Evolutionary conservation across 2,113 vertebrate species (phyloP), one percentile per base, ranked within the genome.

Genomic region (Vidua macroura): DNA sequence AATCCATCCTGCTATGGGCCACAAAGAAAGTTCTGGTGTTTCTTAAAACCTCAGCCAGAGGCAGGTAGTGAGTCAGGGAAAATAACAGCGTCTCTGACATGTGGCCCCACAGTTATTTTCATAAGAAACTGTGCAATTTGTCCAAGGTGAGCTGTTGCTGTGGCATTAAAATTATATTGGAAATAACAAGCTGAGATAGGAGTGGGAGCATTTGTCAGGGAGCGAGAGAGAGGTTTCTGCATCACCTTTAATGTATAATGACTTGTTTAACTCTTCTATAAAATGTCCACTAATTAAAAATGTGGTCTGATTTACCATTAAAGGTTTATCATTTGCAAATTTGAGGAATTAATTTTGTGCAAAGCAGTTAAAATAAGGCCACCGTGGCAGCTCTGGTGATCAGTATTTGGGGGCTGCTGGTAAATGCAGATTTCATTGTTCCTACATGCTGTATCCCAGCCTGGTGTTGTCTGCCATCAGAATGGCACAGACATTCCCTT

Each of bases 21-120:
- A 95, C 97, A 97, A 96, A 97, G 97, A 97, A 97, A 95, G 94
- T 97, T 96, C 97, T 97, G 93, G 91, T 96, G 77, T 94, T 93
- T 93, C 95, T 92, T 95, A 96, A 97, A 97, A 95, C 80, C 84
- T 92, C 90, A 46, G 89, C 90, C 85, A 92, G 91, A 95, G 86
- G 85, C 94, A 95, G 95, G 95, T 95, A 94, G 93, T 27, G 13
- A 95, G 83, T 75, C 28, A 11, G 90, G 60, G 77, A 88, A 92
- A 95, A 35, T 35, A 86, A 51, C 13, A 3, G 73, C 19, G 1
- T 55, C 37, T 63, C 23, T 37, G 33, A 63, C 73, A 4, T 74
- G 70, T 70, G 77, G 60, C 56, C 33, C 82, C 13, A 49, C 43
- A 22, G 72, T 88, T 62, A 19, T 76, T 92, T 92, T 83, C 66